Conservation (phyloP, 2,113 vertebrate genomes). For the Brachyhypopomus occidentalis region DNA sequence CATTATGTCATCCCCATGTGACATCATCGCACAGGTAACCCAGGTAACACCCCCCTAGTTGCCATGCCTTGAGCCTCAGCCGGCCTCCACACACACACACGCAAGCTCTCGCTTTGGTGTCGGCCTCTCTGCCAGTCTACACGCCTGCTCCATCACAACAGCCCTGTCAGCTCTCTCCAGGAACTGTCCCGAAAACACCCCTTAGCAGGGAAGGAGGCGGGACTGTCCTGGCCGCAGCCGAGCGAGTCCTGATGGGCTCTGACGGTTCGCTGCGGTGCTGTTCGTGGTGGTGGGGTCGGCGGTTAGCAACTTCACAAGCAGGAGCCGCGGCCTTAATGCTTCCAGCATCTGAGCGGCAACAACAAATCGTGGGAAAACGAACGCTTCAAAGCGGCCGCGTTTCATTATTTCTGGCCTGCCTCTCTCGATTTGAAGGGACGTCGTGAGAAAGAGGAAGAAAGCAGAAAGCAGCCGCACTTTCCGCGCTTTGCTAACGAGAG, state of each 20-base stretch:
- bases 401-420: conserved; percentile 52
- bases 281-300: neutral
- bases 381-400: conserved; percentile 45
- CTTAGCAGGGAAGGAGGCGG: neutral
- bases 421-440: neutral
- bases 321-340: neutral
- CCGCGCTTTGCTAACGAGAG: conserved; percentile 65
- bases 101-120: neutral
- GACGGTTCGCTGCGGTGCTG: neutral
- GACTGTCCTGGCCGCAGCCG: neutral
- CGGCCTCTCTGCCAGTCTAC: neutral
- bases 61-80: neutral
- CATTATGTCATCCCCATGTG: conserved; percentile 22
- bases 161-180: neutral
- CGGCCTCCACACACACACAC: neutral
- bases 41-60: neutral
- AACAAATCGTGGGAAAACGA: conserved; percentile 24
- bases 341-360: conserved; percentile 26
- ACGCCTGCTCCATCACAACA: neutral
- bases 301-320: neutral
- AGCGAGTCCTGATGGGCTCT: neutral
- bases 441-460: conserved; percentile 20
- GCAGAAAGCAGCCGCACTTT: conserved; percentile 47
- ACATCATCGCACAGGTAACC: neutral
- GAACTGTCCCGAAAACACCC: neutral